These are phyloP conservation scores for Mus caroli DNA, from an alignment of 2,797 vertebrate species.

Conservation along the genomic window DNA sequence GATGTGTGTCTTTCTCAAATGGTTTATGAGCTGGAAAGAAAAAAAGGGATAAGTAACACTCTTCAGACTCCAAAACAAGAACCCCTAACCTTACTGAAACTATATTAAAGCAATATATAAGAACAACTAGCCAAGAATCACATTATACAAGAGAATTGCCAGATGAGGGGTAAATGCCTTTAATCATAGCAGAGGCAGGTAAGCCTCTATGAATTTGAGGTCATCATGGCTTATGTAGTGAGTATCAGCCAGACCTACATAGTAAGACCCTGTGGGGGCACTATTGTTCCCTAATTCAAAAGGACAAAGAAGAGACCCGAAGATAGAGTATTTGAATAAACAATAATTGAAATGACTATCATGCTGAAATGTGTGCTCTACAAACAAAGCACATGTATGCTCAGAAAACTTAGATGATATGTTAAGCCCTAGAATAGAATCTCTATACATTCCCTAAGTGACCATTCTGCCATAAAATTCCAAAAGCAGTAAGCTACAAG, in stretches of 20 bases:
- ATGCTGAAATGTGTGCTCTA: constrained; percentile 24
- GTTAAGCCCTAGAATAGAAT: constrained; percentile 24
- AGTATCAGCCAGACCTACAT: background rate
- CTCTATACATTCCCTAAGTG: background rate
- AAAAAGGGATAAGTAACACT: constrained; percentile 13
- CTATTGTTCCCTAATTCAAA: background rate
- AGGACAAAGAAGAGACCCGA: background rate
- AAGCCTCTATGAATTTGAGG: background rate
- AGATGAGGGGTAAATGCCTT: background rate
- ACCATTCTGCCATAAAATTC: background rate
- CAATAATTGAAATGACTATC: constrained; percentile 31
- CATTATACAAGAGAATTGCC: constrained; percentile 5
- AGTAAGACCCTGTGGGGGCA: background rate
- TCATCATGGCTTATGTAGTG: background rate
- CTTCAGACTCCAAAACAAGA: constrained; percentile 46
- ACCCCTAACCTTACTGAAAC: constrained; percentile 59
- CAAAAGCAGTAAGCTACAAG: background rate
- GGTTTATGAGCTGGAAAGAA: constrained; percentile 62
- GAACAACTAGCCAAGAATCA: constrained; percentile 44
- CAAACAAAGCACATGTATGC: background rate
- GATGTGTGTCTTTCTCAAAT: constrained; percentile 46
- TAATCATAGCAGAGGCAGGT: background rate
- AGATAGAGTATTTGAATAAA: constrained; percentile 21
- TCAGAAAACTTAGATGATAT: background rate
- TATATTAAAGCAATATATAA: constrained; percentile 32